Conservation (phyloP, 2,888 invertebrate genomes). For the Eristalinus aeneus region DNA sequence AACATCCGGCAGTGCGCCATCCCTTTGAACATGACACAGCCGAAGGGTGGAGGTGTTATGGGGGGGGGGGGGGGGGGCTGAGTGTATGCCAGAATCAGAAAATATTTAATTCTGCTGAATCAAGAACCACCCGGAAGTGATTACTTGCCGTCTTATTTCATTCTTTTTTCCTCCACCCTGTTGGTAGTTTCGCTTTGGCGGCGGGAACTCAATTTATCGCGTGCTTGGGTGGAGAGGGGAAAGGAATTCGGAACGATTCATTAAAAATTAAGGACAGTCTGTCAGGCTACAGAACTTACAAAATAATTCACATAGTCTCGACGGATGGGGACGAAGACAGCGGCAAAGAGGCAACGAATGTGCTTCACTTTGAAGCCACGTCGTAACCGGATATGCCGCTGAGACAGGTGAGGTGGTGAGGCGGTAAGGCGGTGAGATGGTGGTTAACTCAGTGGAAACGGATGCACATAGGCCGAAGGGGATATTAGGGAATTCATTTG, state of each 20-base stretch:
- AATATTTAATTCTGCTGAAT: background rate
- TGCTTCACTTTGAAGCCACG: background rate
- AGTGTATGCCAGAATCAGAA: background rate
- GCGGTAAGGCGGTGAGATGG: background rate
- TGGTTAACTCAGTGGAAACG: background rate
- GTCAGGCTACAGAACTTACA: constrained; percentile 53
- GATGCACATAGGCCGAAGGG: constrained; percentile 27
- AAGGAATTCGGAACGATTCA: constrained; percentile 45
- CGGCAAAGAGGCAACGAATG: background rate
- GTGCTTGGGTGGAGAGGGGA: background rate
- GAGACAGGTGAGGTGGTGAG: background rate
- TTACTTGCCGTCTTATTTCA: constrained; percentile 25
- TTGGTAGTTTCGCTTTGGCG: constrained; percentile 17
- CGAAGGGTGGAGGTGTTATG: too few species aligned
- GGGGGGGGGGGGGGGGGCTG: background rate
- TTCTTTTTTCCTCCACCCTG: background rate
- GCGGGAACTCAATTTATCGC: constrained; percentile 9
- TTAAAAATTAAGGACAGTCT: constrained; percentile 58
- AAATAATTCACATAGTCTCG: constrained; percentile 18
- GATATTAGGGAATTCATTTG: constrained; percentile 54
- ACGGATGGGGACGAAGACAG: constrained; percentile 7
- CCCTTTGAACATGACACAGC: background rate
- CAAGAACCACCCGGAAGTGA: constrained; percentile 19
- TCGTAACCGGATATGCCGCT: background rate
- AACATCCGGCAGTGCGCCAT: background rate